Conservation (phyloP, 2,113 vertebrate genomes). For the Carassius auratus region DNA sequence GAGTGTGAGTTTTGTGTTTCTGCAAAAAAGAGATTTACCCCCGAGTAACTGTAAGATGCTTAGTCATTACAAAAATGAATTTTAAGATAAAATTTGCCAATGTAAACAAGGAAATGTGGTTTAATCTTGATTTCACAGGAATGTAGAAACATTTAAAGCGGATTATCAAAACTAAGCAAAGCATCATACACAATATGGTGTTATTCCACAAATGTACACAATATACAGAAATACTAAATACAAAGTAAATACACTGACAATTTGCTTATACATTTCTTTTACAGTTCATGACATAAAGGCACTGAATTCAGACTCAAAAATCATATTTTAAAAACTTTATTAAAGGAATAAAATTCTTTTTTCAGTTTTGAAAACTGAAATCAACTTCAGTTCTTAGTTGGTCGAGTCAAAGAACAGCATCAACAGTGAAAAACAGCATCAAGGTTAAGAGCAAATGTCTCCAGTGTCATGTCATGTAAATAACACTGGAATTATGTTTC, state of each 20-base stretch:
- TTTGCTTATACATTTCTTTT: not conserved
- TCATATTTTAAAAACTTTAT: not conserved
- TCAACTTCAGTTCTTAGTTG: not conserved
- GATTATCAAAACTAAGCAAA: not conserved
- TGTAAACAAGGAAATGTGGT: not conserved
- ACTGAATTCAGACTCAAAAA: not conserved
- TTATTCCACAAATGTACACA: not conserved
- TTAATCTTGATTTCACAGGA: not conserved
- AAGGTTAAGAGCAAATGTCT: not conserved
- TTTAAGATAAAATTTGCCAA: not conserved
- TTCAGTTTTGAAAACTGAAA: not conserved
- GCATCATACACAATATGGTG: not conserved
- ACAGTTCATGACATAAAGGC: not conserved
- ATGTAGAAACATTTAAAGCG: not conserved
- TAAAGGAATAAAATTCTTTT: not conserved
- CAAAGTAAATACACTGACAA: not conserved
- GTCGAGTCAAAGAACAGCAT: not conserved
- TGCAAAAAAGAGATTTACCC: not conserved
- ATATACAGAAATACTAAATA: not conserved
- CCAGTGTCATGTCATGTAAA: not conserved
- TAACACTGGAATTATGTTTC: not conserved
- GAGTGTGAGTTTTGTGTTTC: too few relatives aligned
- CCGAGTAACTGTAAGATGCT: not conserved
- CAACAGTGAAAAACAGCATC: not conserved
- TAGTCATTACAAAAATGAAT: not conserved